Evolutionary conservation across 2,888 invertebrate species (phyloP), one percentile per base, ranked within the genome.

Genomic region (Morinoia aosen): DNA sequence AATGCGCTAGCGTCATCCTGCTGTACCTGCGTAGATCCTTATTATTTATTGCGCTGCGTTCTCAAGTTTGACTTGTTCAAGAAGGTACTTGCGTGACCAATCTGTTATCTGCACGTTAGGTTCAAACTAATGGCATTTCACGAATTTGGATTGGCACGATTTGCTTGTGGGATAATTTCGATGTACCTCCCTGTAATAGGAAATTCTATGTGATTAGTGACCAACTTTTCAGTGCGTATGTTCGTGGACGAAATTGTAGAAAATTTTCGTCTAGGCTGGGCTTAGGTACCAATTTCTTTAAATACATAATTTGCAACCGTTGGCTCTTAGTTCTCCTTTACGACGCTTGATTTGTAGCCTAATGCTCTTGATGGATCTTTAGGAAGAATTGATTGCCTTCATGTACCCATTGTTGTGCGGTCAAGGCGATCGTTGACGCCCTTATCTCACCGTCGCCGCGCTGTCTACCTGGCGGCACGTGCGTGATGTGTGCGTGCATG

Each of bases 341-440:
- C 76, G 76, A 76, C 25, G 19, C 19, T 25, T 76, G 33, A 76
- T 76, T 10, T 33, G 33, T 25, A 12, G 76, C 76, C 76, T 25
- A 76, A 76, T 76, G 25, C 25, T 25, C 76, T 76, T 76, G 76
- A 76, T 76, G 19, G 19, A 10, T 76, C 25, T 33, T 76, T 10
- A 76, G 76, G 76, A 76, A 76, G 76, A 76, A 76, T 76, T 76
- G 76, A 76, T 76, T 76, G 76, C 76, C 76, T 76, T 33, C 25
- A 33, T 16, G 76, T 76, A 76, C 76, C 76, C 76, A 76, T 76
- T 76, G 76, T 76, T 76, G 76, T 76, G 33, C 8, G 76, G 76
- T 76, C 76, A 76, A 19, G 76, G 76, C 10, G 19, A 33, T 76
- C 25, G 76, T 76, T 16, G 76, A 19, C 33, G 76, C 76, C 33